Evolutionary conservation across 2,888 invertebrate genomes (phyloP).

Genomic region (Lasioglossum malachurum): DNA sequence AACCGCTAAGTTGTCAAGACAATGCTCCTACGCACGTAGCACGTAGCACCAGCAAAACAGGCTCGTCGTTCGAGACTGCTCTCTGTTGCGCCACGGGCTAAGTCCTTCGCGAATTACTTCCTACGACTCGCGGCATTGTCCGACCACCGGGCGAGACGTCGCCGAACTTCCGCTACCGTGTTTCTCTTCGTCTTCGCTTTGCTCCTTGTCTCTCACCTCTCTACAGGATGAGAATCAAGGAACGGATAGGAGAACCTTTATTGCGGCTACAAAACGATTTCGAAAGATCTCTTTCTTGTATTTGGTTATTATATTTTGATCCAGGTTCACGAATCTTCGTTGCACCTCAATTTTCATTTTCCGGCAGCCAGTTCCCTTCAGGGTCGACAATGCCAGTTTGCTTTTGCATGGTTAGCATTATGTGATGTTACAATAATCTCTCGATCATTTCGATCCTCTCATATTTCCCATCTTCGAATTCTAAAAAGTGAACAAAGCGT

Average conservation of each 20-base stretch:
- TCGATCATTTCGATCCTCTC: too few relatives aligned
- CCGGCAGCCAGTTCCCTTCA: too few relatives aligned
- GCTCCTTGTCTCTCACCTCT: conserved; percentile 3
- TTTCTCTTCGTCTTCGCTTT: not conserved
- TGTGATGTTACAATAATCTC: too few relatives aligned
- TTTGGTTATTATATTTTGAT: too few relatives aligned
- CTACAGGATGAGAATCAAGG: not conserved
- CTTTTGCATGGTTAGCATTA: too few relatives aligned
- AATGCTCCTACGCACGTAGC: conserved; percentile 75
- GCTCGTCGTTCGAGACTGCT: conserved; percentile 57
- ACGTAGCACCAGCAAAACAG: conserved; percentile 51
- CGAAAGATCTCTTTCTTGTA: not conserved
- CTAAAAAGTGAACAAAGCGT: too few relatives aligned
- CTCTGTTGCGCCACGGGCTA: conserved; percentile 4
- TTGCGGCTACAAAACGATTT: not conserved
- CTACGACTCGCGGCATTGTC: conserved; percentile 75
- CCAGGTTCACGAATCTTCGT: too few relatives aligned
- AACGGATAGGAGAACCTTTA: not conserved
- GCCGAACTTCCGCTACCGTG: conserved; percentile 65
- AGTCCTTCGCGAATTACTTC: conserved; percentile 80
- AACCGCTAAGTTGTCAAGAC: conserved; percentile 85
- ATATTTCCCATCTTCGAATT: too few relatives aligned
- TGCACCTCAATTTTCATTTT: too few relatives aligned
- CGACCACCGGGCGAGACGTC: conserved; percentile 71
- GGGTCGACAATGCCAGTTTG: too few relatives aligned